Conservation (phyloP, 53 echinoderm and acorn worm genomes). For the Mesocentrotus franciscanus region DNA sequence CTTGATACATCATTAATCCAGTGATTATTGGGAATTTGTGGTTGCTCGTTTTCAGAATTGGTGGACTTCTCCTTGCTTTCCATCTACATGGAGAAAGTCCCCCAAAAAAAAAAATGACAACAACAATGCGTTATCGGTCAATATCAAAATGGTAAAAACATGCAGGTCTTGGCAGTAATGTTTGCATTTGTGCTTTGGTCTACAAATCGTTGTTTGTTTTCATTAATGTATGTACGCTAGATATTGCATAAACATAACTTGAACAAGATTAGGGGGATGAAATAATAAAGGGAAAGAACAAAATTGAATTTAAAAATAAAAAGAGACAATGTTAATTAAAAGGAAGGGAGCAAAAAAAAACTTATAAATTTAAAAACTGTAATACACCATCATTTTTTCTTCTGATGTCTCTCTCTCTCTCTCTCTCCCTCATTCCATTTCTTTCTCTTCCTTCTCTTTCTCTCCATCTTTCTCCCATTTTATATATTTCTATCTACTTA, state of each 20-base stretch:
- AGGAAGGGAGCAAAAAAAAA: too few relatives aligned
- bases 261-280: too few relatives aligned
- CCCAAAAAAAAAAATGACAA: too few relatives aligned
- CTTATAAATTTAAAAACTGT: not conserved
- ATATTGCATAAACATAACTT: too few relatives aligned
- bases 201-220: not conserved
- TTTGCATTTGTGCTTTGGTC: too few relatives aligned
- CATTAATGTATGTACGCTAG: too few relatives aligned
- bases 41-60: not conserved
- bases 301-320: too few relatives aligned
- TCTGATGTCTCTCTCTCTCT: not conserved
- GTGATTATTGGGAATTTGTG: not conserved
- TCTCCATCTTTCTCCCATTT: not conserved
- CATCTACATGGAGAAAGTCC: not conserved
- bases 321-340: too few relatives aligned
- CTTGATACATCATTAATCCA: not conserved
- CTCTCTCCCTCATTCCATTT: not conserved
- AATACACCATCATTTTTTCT: not conserved
- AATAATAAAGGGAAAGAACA: too few relatives aligned
- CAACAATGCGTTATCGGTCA: too few relatives aligned
- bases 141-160: too few relatives aligned
- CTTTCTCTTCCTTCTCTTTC: not conserved
- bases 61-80: not conserved
- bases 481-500: not conserved
- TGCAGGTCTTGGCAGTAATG: too few relatives aligned